phyloP scores from a whole-genome alignment of 2,113 vertebrate species.

The Protobothrops flavoviridis region DNA sequence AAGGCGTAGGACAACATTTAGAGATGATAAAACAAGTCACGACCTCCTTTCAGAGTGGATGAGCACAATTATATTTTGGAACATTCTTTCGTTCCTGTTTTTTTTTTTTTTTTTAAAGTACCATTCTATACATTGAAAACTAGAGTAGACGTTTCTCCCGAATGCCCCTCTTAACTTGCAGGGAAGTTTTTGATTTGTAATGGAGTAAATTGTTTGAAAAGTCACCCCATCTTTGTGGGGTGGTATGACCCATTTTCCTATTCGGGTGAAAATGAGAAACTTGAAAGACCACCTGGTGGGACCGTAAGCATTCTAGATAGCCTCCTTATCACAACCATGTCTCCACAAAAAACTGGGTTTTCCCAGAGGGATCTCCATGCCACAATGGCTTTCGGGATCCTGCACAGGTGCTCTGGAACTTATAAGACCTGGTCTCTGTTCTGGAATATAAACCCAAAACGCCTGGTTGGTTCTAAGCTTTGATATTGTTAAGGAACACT shows the following conservation, averaged over 20 bases:
- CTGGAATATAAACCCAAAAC: conserved; percentile 1
- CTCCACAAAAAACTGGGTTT: not conserved
- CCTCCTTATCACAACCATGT: not conserved
- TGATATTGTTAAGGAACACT: not conserved
- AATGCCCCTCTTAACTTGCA: not conserved
- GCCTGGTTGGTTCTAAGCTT: conserved; percentile 31
- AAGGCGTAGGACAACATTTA: too few species aligned
- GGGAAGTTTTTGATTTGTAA: not conserved
- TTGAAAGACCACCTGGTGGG: not conserved
- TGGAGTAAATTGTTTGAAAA: not conserved
- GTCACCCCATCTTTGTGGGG: not conserved
- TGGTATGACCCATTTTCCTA: not conserved
- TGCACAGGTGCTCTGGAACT: too few species aligned
- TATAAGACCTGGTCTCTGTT: not conserved
- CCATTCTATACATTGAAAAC: not conserved
- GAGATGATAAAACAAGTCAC: not conserved
- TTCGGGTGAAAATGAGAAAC: too few species aligned
- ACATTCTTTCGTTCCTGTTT: not conserved
- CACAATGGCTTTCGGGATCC: accelerated
- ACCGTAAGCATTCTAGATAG: not conserved
- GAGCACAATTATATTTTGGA: not conserved
- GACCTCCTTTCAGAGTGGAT: not conserved
- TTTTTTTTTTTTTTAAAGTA: not conserved
- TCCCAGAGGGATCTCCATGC: not conserved
- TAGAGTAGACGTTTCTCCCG: not conserved